phyloP scores from a whole-genome alignment of 2,113 vertebrate genomes.

The Onychorhynchus coronatus region DNA sequence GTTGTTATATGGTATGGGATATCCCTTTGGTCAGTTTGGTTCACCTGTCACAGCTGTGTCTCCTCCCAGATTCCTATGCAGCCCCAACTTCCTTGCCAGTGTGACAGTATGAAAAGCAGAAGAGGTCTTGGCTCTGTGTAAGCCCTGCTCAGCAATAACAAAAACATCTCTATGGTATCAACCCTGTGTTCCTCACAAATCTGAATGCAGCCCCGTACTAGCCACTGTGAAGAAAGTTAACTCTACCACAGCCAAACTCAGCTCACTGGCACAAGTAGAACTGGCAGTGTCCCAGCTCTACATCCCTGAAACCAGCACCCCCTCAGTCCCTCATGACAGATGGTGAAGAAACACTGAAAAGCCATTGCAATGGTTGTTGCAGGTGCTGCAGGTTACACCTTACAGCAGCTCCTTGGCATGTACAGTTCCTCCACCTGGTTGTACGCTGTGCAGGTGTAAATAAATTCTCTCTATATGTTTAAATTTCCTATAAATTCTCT shows the following conservation, averaged over 20 bases:
- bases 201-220: neutral
- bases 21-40: neutral
- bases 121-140: neutral
- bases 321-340: neutral
- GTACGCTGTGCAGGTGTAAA: accelerated
- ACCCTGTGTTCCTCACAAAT: neutral
- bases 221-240: neutral
- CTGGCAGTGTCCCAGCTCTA: neutral
- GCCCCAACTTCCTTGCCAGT: neutral
- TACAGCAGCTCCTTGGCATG: neutral
- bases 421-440: neutral
- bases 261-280: neutral
- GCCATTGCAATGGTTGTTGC: neutral
- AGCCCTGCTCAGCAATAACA: neutral
- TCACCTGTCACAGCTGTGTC: neutral
- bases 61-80: neutral
- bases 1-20: neutral
- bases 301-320: neutral
- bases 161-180: neutral
- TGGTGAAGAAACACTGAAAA: neutral
- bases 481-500: neutral
- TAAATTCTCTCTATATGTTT: neutral
- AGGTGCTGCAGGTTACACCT: neutral
- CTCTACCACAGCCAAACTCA: neutral
- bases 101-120: neutral